These are phyloP conservation scores for Meandrusa payeni DNA, from an alignment of 2,888 invertebrate species.

Conservation along the genomic window DNA sequence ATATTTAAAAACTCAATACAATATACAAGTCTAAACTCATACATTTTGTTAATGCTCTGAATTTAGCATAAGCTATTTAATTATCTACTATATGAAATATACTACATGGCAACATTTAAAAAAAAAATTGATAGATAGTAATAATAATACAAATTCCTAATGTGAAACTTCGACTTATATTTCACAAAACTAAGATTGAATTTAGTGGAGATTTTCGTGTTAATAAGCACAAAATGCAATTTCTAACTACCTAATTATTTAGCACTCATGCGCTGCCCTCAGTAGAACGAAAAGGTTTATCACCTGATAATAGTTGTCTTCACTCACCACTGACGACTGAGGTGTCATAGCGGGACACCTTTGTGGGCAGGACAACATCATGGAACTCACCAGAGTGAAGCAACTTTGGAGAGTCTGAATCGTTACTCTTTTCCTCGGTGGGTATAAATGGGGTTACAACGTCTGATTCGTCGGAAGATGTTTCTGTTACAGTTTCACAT, in stretches of 20 bases:
- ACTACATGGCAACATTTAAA: too few relatives aligned
- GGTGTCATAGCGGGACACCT: constrained; percentile 64
- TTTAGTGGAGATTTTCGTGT: too few relatives aligned
- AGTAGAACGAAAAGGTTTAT: constrained; percentile 71
- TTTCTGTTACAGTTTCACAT: constrained; percentile 30
- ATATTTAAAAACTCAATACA: too few relatives aligned
- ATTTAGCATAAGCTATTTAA: too few relatives aligned
- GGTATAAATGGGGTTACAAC: constrained; percentile 56
- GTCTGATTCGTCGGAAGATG: constrained; percentile 62
- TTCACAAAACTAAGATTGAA: too few relatives aligned
- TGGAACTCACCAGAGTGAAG: constrained; percentile 79
- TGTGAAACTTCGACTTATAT: too few relatives aligned
- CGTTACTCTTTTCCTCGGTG: constrained; percentile 32
- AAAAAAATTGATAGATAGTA: too few relatives aligned
- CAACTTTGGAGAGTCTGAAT: constrained; percentile 42
- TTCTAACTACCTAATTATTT: constrained; percentile 43
- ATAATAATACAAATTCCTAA: too few relatives aligned
- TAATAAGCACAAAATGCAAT: background rate
- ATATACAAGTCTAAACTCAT: too few relatives aligned
- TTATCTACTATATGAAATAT: too few relatives aligned
- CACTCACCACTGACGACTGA: constrained; percentile 78
- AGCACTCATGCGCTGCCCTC: constrained; percentile 71
- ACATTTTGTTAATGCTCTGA: too few relatives aligned
- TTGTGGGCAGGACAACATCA: constrained; percentile 70
- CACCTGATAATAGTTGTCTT: constrained; percentile 80